Conservation (phyloP, 2,888 invertebrate genomes). For the Nudaria mundana region DNA sequence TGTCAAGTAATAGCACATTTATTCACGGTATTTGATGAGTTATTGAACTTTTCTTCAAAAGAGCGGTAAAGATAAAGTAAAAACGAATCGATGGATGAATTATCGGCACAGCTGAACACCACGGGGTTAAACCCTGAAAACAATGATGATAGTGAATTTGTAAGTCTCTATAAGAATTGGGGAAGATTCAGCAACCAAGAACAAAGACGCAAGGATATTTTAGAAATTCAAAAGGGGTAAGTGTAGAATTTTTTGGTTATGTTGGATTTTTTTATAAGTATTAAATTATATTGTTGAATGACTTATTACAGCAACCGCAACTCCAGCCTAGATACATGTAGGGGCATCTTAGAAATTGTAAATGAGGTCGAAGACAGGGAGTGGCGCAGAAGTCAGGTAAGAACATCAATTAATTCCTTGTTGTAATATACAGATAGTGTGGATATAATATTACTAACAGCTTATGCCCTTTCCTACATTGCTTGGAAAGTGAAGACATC, state of each 20-base stretch:
- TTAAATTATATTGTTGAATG: too few species aligned
- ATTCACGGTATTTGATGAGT: too few species aligned
- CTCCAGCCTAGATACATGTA: slow-evolving; percentile 64
- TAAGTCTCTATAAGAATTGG: slow-evolving; percentile 64
- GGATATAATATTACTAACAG: too few species aligned
- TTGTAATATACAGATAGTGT: too few species aligned
- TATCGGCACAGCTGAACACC: slow-evolving; percentile 47
- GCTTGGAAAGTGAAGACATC: too few species aligned
- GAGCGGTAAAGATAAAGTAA: too few species aligned
- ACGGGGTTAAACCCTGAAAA: slow-evolving; percentile 34
- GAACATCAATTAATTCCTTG: background rate
- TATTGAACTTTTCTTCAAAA: too few species aligned
- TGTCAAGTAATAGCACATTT: too few species aligned
- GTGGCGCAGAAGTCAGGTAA: background rate
- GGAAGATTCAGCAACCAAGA: slow-evolving; percentile 68
- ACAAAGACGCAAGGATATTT: slow-evolving; percentile 74
- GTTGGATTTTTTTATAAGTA: too few species aligned
- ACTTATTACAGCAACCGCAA: slow-evolving; percentile 73
- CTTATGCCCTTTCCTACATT: too few species aligned
- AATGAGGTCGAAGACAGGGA: slow-evolving; percentile 36
- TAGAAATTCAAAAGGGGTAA: slow-evolving; percentile 82
- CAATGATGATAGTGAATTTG: slow-evolving; percentile 38
- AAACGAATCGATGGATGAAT: slow-evolving; percentile 53
- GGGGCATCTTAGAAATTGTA: slow-evolving; percentile 77
- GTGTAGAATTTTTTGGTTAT: too few species aligned